A percentile compares a stretch with the other conserved stretches of the same genome.
Conservation (phyloP, 2,797 vertebrate species). For the Mareca penelope region DNA sequence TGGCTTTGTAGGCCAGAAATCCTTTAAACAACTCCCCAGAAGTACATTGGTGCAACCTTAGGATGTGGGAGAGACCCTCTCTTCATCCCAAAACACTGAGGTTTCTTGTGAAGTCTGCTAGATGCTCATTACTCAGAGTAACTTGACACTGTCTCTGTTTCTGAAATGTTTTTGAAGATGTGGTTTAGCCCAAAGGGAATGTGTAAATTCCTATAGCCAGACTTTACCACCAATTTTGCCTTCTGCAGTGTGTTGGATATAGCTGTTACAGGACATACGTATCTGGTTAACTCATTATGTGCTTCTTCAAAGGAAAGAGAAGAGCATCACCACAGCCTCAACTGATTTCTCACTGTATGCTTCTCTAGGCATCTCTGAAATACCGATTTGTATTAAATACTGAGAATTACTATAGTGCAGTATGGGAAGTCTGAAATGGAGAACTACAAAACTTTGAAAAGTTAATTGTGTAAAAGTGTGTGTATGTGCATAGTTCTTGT, state of each 20-base stretch:
- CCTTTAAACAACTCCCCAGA: not conserved
- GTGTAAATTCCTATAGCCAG: not conserved
- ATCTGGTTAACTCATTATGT: not conserved
- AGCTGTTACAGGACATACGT: not conserved
- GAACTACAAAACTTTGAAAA: not conserved
- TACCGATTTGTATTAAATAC: fast-evolving
- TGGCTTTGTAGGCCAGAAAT: not conserved
- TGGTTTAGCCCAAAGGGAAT: not conserved
- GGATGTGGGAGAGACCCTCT: not conserved
- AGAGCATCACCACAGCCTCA: not conserved
- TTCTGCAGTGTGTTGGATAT: not conserved
- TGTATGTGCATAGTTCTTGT: not conserved
- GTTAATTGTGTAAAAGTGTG: not conserved
- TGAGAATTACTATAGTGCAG: fast-evolving
- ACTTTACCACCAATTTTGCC: not conserved
- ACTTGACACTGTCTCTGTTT: not conserved
- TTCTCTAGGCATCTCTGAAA: not conserved
- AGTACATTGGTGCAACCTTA: fast-evolving
- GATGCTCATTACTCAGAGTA: not conserved
- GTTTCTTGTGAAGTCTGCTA: not conserved
- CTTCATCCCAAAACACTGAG: not conserved
- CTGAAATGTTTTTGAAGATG: not conserved
- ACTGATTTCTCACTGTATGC: not conserved
- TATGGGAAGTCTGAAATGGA: not conserved
- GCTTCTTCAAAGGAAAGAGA: not conserved